Evolutionary conservation across 2,113 vertebrate genomes (phyloP).

Genomic region (Cisticola juncidis): DNA sequence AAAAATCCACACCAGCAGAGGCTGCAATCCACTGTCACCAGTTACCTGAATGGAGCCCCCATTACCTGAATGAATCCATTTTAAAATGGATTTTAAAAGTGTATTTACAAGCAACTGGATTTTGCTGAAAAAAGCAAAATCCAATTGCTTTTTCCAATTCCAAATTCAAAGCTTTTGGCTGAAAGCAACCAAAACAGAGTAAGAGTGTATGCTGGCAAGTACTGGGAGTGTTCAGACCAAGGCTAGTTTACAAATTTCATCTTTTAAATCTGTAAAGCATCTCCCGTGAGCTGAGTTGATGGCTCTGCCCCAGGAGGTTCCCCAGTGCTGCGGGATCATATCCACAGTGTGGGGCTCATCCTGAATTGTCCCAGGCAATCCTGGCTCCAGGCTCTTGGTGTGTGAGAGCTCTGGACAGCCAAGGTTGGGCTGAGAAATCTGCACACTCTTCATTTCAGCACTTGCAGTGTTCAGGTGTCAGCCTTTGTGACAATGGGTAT

Average conservation of each 20-base stretch:
- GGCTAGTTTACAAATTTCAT: too few relatives aligned
- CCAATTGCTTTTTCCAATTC: too few relatives aligned
- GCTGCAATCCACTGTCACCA: neutral
- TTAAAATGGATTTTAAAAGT: neutral
- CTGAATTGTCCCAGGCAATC: neutral
- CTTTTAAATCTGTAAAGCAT: neutral
- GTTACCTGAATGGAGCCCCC: neutral
- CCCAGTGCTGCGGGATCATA: neutral
- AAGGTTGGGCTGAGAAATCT: neutral
- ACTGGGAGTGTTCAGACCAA: neutral
- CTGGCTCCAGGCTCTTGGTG: neutral
- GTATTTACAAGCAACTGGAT: neutral
- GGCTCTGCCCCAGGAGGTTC: neutral
- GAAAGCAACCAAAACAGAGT: neutral
- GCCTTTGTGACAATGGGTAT: neutral
- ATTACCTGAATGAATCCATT: too few relatives aligned
- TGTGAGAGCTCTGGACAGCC: neutral
- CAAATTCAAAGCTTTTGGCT: too few relatives aligned
- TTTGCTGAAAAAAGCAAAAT: too few relatives aligned
- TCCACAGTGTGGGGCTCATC: rapidly evolving
- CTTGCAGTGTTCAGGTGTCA: neutral
- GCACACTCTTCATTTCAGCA: neutral
- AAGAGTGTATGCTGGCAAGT: neutral
- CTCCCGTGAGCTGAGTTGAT: rapidly evolving
- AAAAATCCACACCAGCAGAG: neutral